Evolutionary conservation across 2,888 invertebrate genomes (phyloP).

Genomic region (Orchestes rusci): DNA sequence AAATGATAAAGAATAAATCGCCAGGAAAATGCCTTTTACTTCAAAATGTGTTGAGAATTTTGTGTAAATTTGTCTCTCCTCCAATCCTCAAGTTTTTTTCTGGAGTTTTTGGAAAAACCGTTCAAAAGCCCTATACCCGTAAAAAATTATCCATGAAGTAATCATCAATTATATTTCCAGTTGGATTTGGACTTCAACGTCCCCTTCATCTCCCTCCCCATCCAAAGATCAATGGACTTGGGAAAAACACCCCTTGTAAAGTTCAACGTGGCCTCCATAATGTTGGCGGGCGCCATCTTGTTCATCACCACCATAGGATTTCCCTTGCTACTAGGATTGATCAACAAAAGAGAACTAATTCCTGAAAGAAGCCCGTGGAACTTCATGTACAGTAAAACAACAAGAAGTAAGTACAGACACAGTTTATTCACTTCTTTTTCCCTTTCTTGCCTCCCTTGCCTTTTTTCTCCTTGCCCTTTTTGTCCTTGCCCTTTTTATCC

Average conservation of each 20-base stretch:
- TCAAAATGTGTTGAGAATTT: too few species aligned
- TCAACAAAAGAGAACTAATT: conserved; percentile 28
- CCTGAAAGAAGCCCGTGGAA: conserved; percentile 9
- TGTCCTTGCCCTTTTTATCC: conserved; percentile 17
- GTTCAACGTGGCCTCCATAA: conserved; percentile 54
- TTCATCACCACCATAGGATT: conserved; percentile 50
- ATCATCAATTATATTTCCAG: conserved; percentile 41
- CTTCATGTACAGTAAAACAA: background rate
- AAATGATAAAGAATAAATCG: too few species aligned
- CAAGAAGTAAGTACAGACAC: conserved; percentile 21
- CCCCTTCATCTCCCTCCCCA: conserved; percentile 61
- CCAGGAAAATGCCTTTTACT: too few species aligned
- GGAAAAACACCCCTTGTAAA: conserved; percentile 50
- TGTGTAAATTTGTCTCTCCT: too few species aligned
- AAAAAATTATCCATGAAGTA: background rate
- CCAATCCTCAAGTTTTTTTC: too few species aligned
- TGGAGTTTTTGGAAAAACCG: too few species aligned
- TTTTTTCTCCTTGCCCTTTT: conserved; percentile 22
- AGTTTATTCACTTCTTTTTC: conserved; percentile 20
- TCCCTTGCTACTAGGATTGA: conserved; percentile 43
- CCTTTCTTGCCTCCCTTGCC: conserved; percentile 19
- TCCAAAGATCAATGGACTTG: conserved; percentile 48
- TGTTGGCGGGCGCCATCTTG: conserved; percentile 52
- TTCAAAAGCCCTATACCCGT: too few species aligned
- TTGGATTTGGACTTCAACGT: conserved; percentile 58